A percentile compares a stretch with the other conserved stretches of the same genome.
phyloP scores from a whole-genome alignment of 2,113 vertebrate genomes.

The Odocoileus hemionus region DNA sequence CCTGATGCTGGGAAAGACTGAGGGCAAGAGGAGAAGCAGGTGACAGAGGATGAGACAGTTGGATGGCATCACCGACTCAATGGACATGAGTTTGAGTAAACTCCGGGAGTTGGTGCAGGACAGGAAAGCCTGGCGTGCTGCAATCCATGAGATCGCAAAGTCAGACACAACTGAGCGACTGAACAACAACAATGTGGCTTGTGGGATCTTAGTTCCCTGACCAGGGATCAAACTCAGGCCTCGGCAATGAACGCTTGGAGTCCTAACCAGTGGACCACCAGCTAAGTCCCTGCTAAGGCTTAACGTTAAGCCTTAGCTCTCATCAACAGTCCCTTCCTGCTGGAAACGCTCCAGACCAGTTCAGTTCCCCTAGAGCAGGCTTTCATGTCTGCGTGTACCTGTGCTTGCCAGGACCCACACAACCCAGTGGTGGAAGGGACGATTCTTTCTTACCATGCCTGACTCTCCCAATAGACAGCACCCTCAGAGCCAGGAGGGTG shows the following conservation, averaged over 20 bases:
- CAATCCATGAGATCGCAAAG: background rate
- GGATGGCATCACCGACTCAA: background rate
- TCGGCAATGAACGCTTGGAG: background rate
- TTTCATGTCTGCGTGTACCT: fast-evolving
- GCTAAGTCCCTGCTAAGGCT: background rate
- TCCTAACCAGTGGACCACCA: background rate
- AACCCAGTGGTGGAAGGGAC: fast-evolving
- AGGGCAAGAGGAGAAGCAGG: background rate
- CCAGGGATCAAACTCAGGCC: background rate
- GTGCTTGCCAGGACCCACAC: background rate
- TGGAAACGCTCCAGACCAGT: background rate
- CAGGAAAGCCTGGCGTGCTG: background rate
- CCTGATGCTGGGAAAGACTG: background rate
- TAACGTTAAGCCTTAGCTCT: background rate
- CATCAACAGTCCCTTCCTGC: background rate
- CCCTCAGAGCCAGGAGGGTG: background rate
- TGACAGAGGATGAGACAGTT: background rate
- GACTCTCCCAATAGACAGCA: background rate
- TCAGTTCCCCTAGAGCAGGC: background rate
- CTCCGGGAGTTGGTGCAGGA: background rate
- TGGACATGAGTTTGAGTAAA: background rate
- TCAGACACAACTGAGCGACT: background rate
- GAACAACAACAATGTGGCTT: background rate
- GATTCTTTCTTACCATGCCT: background rate
- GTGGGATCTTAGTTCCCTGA: background rate